A percentile compares a stretch with the other conserved stretches of the same genome.
Evolutionary conservation across 2,888 invertebrate genomes (phyloP).

Genomic region (Selenia dentaria): DNA sequence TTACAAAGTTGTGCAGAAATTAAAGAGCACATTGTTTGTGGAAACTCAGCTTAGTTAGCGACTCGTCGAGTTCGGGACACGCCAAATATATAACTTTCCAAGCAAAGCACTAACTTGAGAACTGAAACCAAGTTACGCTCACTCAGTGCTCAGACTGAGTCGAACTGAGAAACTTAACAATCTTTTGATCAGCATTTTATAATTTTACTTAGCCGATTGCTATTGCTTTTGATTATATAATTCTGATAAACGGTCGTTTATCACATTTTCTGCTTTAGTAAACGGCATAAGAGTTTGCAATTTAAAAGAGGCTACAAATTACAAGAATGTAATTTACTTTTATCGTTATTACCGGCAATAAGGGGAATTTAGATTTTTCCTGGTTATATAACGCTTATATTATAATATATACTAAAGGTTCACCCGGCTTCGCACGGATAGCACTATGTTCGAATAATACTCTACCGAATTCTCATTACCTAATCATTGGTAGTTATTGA

Average conservation of each 20-base stretch:
- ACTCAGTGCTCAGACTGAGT: too few species aligned
- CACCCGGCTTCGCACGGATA: too few species aligned
- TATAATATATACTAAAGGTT: too few species aligned
- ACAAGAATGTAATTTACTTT: slow-evolving; percentile 50
- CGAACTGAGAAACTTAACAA: too few species aligned
- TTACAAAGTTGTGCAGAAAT: slow-evolving; percentile 47
- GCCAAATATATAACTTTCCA: slow-evolving; percentile 14
- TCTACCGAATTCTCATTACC: too few species aligned
- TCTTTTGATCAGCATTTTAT: too few species aligned
- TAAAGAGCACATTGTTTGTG: slow-evolving; percentile 56
- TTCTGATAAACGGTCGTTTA: slow-evolving; percentile 2
- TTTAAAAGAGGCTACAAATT: slow-evolving; percentile 35
- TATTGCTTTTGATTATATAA: too few species aligned
- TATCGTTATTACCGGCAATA: slow-evolving; percentile 53
- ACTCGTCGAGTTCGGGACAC: slow-evolving; percentile 20
- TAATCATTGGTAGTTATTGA: too few species aligned
- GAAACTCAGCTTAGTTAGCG: slow-evolving; percentile 39
- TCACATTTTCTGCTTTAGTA: slow-evolving; percentile 1
- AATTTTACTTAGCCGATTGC: too few species aligned
- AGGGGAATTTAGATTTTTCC: slow-evolving; percentile 47
- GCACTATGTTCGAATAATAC: too few species aligned
- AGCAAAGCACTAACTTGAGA: slow-evolving; percentile 5
- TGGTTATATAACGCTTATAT: slow-evolving; percentile 45
- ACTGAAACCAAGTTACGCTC: background rate
- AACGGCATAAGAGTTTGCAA: slow-evolving; percentile 17